Base-by-base conservation (phyloP, 2,888 invertebrate species). In the Lasioglossum vierecki region DNA sequence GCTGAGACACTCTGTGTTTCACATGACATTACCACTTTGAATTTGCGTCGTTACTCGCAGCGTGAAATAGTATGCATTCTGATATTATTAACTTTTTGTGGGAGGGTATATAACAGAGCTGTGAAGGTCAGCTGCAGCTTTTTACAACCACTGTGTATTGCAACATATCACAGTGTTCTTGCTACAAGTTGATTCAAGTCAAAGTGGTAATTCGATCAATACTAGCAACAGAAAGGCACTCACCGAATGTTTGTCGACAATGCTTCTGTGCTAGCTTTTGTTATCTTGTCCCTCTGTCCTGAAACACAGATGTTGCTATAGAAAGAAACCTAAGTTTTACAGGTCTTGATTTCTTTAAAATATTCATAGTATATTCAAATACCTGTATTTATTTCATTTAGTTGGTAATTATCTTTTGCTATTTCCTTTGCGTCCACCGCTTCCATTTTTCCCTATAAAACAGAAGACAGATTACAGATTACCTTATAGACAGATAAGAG, bases 401-500 rank as follows among this genome's bases (percentile, higher is more conserved):
- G 35, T 41, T 49, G 46, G 3, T n/a, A 26, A 13, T n/a, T 72
- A 35, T 39, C 76, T 15, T 72, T 41, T n/a, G 35, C 35, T 11
- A 71, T 4, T 53, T 86, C 63, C 26, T 83, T 79, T 41, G 13
- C 1, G 15, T 71, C 76, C 26, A 72, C 44, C 39, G 35, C 26
- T 22, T 89, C 88, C 89, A 89, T 89, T 53, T 76, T 87, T 53
- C 49, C 22, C 84, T 84, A 49, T 11, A 78, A 80, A 26, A 77
- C 46, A 72, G 73, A 22, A 46, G 78, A 35, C 35, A 35, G 35
- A 35, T 35, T 35, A 35, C 35, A 35, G 35, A 35, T 35, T 35
- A 35, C 2, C 35, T 35, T 1, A 9, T 8, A 49, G 53, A 57
- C 44, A 70, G 35, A 66, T 63, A n/a, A n/a, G 18, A 15, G 2